These are phyloP conservation scores for Nothocercus julius DNA, from an alignment of 2,113 vertebrate species.

Conservation along the genomic window DNA sequence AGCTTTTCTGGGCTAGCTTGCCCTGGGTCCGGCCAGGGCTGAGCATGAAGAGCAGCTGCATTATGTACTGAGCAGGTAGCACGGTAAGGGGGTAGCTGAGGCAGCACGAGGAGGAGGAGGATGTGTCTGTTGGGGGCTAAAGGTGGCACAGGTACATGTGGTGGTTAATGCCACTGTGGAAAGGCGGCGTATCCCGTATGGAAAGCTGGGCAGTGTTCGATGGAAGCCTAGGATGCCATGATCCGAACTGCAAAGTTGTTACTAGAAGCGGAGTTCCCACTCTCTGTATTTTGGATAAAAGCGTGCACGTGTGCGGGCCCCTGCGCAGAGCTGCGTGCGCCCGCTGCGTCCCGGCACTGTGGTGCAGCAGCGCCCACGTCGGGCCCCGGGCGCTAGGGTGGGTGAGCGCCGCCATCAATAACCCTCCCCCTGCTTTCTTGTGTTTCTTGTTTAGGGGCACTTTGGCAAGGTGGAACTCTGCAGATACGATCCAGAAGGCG, in stretches of 20 bases:
- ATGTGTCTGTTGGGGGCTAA: no score
- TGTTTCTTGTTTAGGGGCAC: conserved; percentile 88
- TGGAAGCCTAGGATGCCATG: neutral
- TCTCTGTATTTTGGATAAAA: neutral
- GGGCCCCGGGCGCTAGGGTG: rapidly evolving
- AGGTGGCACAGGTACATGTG: no score
- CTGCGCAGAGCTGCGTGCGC: rapidly evolving
- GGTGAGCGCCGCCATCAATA: rapidly evolving
- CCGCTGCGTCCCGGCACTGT: rapidly evolving
- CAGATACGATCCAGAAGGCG: conserved; percentile 92
- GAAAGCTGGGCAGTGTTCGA: neutral
- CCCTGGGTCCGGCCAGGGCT: neutral
- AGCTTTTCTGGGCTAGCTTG: no score
- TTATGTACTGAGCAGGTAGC: no score
- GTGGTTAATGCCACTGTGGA: neutral
- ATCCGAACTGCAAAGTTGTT: no score
- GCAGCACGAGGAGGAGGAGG: neutral
- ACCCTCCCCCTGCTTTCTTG: neutral
- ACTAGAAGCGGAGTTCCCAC: no score
- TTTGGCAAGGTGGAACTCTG: conserved; percentile 97
- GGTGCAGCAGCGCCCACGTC: rapidly evolving
- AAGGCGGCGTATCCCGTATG: neutral
- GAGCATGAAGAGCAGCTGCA: neutral
- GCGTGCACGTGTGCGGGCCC: neutral
- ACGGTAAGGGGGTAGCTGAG: neutral